Base-by-base conservation (phyloP, 2,113 vertebrate species). In the Sphyrna mokarran region DNA sequence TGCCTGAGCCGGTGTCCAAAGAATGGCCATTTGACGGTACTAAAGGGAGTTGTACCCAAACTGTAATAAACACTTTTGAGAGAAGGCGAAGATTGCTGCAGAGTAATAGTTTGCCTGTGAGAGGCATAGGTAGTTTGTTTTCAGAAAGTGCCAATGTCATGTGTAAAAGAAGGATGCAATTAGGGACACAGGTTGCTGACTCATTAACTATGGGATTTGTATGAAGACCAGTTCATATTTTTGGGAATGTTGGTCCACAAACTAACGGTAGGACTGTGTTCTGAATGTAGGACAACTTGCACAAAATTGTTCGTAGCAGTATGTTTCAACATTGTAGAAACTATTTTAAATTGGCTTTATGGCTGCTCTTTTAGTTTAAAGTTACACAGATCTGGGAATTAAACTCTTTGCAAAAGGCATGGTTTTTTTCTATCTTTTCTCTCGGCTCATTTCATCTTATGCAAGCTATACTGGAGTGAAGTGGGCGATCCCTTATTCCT, bases 51-150 rank as follows among this genome's bases (percentile, higher is more conserved):
- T 48, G 26, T 43, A 66, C 89, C 58, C 33, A 63, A 33, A 37
- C 18, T 66, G n/a, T 20, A n/a, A 1, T 91, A 5, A 37, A 1
- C 18, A 37, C 14, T 29, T 91, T 66, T 14, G 11, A 37, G 33
- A 66, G 89, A 91, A 63, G 61, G 61, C 66, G 58, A n/a, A 91
- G 58, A 91, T 91, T n/a, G 89, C 14, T 91, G 61, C 33, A 91
- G n/a, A 58, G 18, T 61, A 14, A 90, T 9, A 26, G 54, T 26
- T 90, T 61, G 6, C 54, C 48, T 61, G 13, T 61, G 89, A 37
- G 29, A 33, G 18, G 16, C 18, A 6, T 33, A 16, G 83, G 1
- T 86, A 48, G 87, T 14, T 43, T 26, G 37, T 95, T 76, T 11
- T 48, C 10, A 78, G 70, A 13, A 1, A 22, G 23, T 48, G 63